These are phyloP conservation scores for Cheilinus undulatus DNA, from an alignment of 2,113 vertebrate species.

Conservation along the genomic window DNA sequence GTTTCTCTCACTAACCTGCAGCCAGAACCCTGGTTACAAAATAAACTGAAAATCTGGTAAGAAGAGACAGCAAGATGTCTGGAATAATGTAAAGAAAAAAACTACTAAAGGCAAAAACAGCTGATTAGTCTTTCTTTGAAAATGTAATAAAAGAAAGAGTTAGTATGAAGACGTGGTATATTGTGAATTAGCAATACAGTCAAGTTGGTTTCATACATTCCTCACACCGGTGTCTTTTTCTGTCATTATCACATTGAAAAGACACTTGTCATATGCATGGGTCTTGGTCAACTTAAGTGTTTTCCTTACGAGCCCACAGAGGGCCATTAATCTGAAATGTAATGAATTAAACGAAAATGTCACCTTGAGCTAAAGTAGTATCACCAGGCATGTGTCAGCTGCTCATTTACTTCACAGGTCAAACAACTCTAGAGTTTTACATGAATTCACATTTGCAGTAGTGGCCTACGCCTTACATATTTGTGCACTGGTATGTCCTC, in stretches of 20 bases:
- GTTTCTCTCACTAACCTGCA: not conserved
- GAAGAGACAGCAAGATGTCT: slow-evolving; percentile 12
- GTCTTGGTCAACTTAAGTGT: slow-evolving; percentile 55
- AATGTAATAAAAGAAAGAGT: not conserved
- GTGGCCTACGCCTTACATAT: too few relatives aligned
- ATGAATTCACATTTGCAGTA: slow-evolving; percentile 19
- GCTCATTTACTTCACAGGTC: slow-evolving; percentile 16
- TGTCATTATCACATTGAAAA: slow-evolving; percentile 49
- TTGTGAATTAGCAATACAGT: not conserved
- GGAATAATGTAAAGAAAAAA: not conserved
- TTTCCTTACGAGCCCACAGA: slow-evolving; percentile 56
- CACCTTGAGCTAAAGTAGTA: slow-evolving; percentile 64
- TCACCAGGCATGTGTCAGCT: slow-evolving; percentile 18
- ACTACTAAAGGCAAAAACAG: not conserved
- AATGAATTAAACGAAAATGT: slow-evolving; percentile 62
- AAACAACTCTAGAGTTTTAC: not conserved
- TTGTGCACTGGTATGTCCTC: too few relatives aligned
- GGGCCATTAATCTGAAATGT: slow-evolving; percentile 57
- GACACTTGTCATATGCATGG: slow-evolving; percentile 40
- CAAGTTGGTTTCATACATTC: not conserved
- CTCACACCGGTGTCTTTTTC: slow-evolving; percentile 26
- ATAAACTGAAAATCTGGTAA: slow-evolving; percentile 5
- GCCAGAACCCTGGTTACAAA: not conserved
- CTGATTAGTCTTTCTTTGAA: too few relatives aligned
- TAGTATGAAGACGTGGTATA: not conserved